phyloP scores from a whole-genome alignment of 2,113 vertebrate genomes.

The Morone saxatilis region DNA sequence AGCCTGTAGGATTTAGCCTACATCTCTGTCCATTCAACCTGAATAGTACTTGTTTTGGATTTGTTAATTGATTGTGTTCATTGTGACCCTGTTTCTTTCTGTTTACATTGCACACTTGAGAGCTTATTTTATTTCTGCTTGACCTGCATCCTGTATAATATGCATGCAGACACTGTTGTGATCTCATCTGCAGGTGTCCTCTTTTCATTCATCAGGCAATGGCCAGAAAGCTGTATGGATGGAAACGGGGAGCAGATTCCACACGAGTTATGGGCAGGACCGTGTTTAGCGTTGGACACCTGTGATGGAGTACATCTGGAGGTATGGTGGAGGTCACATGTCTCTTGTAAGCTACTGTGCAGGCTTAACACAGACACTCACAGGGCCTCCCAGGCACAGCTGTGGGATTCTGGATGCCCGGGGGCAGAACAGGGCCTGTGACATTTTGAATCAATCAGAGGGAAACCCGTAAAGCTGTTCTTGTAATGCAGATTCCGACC shows the following conservation, averaged over 20 bases:
- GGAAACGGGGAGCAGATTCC: conserved; percentile 29
- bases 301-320: conserved; percentile 55
- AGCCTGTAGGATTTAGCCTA: conserved; percentile 66
- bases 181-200: conserved; percentile 58
- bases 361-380: conserved; percentile 42
- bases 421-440: conserved; percentile 59
- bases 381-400: conserved; percentile 69
- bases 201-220: conserved; percentile 1
- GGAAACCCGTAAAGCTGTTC: conserved; percentile 63
- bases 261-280: not conserved
- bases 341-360: conserved; percentile 62
- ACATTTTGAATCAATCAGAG: conserved; percentile 69
- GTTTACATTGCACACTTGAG: conserved; percentile 60
- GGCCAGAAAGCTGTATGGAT: not conserved
- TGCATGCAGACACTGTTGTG: conserved; percentile 48
- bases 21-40: conserved; percentile 70
- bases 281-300: conserved; percentile 37
- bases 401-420: conserved; percentile 68
- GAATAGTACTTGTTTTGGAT: conserved; percentile 68
- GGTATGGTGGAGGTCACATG: conserved; percentile 65
- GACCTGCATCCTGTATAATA: conserved; percentile 50
- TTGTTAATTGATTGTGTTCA: conserved; percentile 78
- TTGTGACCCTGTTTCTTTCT: conserved; percentile 62
- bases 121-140: conserved; percentile 58
- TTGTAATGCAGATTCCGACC: conserved; percentile 56